Conservation (phyloP, 2,888 invertebrate species). For the Hipparchia semele region DNA sequence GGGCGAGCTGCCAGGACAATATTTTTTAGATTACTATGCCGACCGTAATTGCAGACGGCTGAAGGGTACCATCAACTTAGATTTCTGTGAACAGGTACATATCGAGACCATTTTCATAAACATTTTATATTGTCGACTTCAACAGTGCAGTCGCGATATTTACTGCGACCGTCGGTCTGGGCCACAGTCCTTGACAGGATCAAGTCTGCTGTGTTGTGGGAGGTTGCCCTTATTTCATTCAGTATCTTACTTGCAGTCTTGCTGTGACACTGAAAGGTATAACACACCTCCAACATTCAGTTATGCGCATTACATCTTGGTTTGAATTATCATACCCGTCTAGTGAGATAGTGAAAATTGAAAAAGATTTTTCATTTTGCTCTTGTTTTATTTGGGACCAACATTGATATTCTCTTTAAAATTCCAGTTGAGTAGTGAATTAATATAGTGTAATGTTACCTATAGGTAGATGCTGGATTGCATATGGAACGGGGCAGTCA, state of each 20-base stretch:
- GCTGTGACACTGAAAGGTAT: not conserved
- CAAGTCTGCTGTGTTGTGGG: not conserved
- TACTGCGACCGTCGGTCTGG: not conserved
- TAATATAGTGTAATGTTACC: not conserved
- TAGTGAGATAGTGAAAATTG: not conserved
- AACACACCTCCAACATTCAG: conserved; percentile 9
- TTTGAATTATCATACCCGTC: not conserved
- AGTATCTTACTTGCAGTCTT: not conserved
- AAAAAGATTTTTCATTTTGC: not conserved
- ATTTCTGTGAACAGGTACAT: conserved; percentile 96
- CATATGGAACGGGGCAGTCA: conserved; percentile 91
- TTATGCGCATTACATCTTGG: not conserved
- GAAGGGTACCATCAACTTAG: conserved; percentile 96
- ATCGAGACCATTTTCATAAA: conserved; percentile 16
- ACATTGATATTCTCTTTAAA: not conserved
- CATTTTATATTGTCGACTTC: not conserved
- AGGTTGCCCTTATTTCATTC: not conserved
- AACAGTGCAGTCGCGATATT: not conserved
- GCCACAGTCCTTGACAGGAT: not conserved
- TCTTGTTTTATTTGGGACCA: not conserved
- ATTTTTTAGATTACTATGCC: conserved; percentile 96
- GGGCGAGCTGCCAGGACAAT: conserved; percentile 96
- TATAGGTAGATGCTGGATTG: conserved; percentile 92
- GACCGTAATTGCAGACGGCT: conserved; percentile 92
- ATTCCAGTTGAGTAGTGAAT: not conserved